phyloP scores from a whole-genome alignment of 2,888 invertebrate species.

The Masnerella sp. region DNA sequence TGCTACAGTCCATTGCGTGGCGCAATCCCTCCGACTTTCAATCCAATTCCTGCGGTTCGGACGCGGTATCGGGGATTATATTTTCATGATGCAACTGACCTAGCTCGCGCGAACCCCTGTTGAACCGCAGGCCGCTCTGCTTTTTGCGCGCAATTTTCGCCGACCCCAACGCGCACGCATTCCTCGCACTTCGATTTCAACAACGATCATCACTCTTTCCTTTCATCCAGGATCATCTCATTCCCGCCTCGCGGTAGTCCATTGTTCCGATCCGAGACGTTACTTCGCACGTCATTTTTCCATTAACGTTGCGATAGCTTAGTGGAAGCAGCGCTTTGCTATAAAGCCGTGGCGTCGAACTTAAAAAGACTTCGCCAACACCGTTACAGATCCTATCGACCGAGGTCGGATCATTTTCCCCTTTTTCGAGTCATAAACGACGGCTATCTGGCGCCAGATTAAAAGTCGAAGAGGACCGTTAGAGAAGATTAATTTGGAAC shows the following conservation, averaged over 20 bases:
- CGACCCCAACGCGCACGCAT: too few species aligned
- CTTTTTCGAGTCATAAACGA: conserved; percentile 15
- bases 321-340: conserved; percentile 17
- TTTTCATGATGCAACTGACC: conserved; percentile 72
- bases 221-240: too few species aligned
- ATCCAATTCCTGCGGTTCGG: conserved; percentile 69
- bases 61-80: conserved; percentile 65
- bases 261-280: conserved; percentile 39
- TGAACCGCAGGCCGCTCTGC: too few species aligned
- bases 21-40: conserved; percentile 61
- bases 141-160: too few species aligned
- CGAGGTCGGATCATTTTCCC: conserved; percentile 28
- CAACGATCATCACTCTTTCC: too few species aligned
- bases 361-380: conserved; percentile 18
- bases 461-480: conserved; percentile 18
- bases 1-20: conserved; percentile 48
- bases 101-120: conserved; percentile 67
- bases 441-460: conserved; percentile 24
- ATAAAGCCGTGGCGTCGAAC: conserved; percentile 15
- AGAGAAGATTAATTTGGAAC: too few species aligned
- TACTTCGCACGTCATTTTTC: conserved; percentile 40
- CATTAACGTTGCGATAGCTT: conserved; percentile 35
- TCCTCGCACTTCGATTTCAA: too few species aligned
- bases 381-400: conserved; percentile 34
- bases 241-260: conserved; percentile 45